Evolutionary conservation across 2,888 invertebrate genomes (phyloP).

Genomic region (Drosophila koepferae): DNA sequence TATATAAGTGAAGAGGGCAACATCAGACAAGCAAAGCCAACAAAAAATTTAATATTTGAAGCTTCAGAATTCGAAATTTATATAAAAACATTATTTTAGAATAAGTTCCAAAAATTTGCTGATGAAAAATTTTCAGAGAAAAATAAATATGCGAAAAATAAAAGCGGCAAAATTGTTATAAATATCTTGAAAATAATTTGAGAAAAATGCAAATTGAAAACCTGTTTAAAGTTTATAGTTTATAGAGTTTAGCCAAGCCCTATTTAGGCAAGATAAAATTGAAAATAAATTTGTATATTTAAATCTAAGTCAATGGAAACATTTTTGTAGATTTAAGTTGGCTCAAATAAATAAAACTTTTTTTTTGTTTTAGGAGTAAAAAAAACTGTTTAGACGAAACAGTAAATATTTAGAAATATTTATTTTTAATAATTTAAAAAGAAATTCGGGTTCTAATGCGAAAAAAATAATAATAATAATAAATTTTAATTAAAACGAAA

Average conservation of each 20-base stretch:
- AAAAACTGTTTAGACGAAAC: not conserved
- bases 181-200: too few relatives aligned
- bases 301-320: not conserved
- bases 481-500: not conserved
- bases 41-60: not conserved
- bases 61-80: too few relatives aligned
- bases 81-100: too few relatives aligned
- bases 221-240: not conserved
- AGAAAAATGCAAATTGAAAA: not conserved
- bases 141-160: too few relatives aligned
- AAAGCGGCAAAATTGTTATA: too few relatives aligned
- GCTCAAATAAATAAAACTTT: not conserved
- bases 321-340: not conserved
- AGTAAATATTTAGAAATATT: not conserved
- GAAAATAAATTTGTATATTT: not conserved
- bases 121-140: too few relatives aligned
- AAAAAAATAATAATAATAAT: not conserved
- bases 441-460: not conserved
- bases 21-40: not conserved
- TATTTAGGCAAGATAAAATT: not conserved
- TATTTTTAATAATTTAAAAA: not conserved
- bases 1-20: constrained; percentile 1
- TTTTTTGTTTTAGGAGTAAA: not conserved
- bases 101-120: too few relatives aligned
- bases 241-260: not conserved